Conservation (phyloP, 2,888 invertebrate species). For the Lycia hirtaria region DNA sequence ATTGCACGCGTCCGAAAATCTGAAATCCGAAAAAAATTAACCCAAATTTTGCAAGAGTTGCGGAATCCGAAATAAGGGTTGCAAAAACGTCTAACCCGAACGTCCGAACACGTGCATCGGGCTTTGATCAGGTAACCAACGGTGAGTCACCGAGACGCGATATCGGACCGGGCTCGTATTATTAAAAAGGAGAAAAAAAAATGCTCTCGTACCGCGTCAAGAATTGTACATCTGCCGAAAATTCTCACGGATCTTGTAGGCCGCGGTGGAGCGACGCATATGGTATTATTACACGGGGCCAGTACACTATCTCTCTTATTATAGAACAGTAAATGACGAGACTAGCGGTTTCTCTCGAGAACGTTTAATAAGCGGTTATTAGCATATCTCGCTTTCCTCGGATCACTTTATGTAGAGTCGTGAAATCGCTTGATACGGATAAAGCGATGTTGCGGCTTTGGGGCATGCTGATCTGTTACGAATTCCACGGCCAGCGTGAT, state of each 20-base stretch:
- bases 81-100: slow-evolving; percentile 83
- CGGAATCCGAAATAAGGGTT: slow-evolving; percentile 83
- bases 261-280: slow-evolving; percentile 58
- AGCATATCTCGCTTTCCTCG: slow-evolving; percentile 67
- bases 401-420: slow-evolving; percentile 51
- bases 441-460: slow-evolving; percentile 28
- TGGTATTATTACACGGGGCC: slow-evolving; percentile 77
- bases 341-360: slow-evolving; percentile 74
- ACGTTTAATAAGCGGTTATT: slow-evolving; percentile 77
- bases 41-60: slow-evolving; percentile 85
- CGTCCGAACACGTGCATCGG: slow-evolving; percentile 82
- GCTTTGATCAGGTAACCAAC: slow-evolving; percentile 79
- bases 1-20: slow-evolving; percentile 57
- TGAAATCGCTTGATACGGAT: slow-evolving; percentile 32
- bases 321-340: slow-evolving; percentile 75
- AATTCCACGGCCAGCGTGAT: slow-evolving; percentile 11
- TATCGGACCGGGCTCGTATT: slow-evolving; percentile 74
- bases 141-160: slow-evolving; percentile 78
- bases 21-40: slow-evolving; percentile 70
- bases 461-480: slow-evolving; percentile 24
- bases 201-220: slow-evolving; percentile 80
- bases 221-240: slow-evolving; percentile 86
- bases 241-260: slow-evolving; percentile 83
- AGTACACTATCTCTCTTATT: slow-evolving; percentile 71
- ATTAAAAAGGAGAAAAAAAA: slow-evolving; percentile 75